Evolutionary conservation across 2,797 vertebrate genomes (phyloP), one percentile per base, ranked within the genome.

Genomic region (Florisuga fusca): DNA sequence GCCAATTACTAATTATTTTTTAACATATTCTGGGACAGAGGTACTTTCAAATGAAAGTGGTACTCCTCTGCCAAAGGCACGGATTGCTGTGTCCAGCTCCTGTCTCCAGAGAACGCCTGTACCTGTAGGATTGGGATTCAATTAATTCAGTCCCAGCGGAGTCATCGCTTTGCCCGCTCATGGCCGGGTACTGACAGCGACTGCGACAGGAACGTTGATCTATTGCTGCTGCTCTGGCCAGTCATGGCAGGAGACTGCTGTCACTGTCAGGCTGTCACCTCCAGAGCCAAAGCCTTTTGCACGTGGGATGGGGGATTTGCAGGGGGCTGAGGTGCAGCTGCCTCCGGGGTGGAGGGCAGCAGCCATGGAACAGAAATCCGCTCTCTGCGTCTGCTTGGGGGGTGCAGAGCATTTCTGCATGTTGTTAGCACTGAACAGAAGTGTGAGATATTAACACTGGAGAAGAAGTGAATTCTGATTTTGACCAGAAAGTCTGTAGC

Each of bases 91-190:
- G 84, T 74, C 93, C 95, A 83, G 0, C 36, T 89, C 62, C 81
- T 16, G 21, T 77, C 95, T 71, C 84, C 46, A 61, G 81, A 82
- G 91, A 68, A 59, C 46, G 91, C 53, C 78, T 20, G 41, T 11
- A 84, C 53, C 78, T 20, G 41, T 11, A 84, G 89, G 87, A 77
- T 21, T 38, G 78, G 75, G 91, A 91, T 95, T 83, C 93, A 91
- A 91, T 95, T 59, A 91, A 87, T 46, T 91, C 64, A 22, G 81
- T 85, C 84, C 64, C 54, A 1, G 84, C 0, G 0, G 95, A 93
- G 61, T 64, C 91, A 94, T 94, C 17, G 34, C 83, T 95, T 68
- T 90, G 90, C 89, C n/a, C 0, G 0, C 87, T 82, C 22, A 41
- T 3, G 20, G 84, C 72, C 25, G 1, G 36, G 23, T 46, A 1